Evolutionary conservation across 2,888 invertebrate species (phyloP).

Genomic region (Podabrus alpinus): DNA sequence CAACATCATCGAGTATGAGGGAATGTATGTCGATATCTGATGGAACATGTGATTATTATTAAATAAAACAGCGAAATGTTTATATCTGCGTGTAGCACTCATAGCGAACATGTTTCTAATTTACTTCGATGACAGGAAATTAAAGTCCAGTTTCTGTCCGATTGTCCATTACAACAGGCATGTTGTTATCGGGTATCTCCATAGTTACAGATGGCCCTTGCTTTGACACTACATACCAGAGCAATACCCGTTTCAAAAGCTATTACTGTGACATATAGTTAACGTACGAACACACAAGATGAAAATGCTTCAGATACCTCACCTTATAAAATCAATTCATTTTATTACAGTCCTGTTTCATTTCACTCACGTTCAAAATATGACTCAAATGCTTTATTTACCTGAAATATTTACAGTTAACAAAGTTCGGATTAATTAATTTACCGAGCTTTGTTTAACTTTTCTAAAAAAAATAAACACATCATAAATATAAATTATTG

Average conservation of each 20-base stretch:
- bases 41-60: constrained; percentile 10
- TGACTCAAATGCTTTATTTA: neutral
- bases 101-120: constrained; percentile 45
- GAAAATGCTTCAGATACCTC: constrained; percentile 14
- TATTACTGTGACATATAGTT: constrained; percentile 41
- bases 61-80: constrained; percentile 34
- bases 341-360: neutral
- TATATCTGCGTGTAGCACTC: constrained; percentile 40
- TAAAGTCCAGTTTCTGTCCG: constrained; percentile 52
- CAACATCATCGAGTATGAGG: neutral
- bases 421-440: neutral
- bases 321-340: neutral
- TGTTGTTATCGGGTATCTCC: constrained; percentile 51
- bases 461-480: neutral
- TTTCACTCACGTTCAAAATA: neutral
- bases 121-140: constrained; percentile 53
- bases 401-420: neutral
- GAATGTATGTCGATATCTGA: neutral
- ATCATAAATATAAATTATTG: neutral
- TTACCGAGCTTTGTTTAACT: neutral
- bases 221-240: constrained; percentile 31
- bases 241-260: constrained; percentile 39
- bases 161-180: constrained; percentile 52
- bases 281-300: constrained; percentile 30
- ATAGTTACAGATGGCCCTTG: constrained; percentile 48